Conservation (phyloP, 2,113 vertebrate species). For the Taxidea taxus region DNA sequence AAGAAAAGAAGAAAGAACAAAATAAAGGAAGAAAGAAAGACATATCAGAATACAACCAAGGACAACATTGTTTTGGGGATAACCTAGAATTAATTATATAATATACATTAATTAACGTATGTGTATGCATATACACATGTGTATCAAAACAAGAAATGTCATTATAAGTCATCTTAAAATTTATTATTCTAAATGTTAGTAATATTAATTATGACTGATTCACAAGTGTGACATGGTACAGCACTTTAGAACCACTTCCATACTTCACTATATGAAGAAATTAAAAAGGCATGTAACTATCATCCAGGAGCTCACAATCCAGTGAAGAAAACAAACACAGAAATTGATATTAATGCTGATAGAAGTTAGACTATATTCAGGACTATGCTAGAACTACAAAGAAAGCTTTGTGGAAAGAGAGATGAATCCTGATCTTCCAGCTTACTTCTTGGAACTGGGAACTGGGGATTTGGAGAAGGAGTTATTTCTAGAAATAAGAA, state of each 20-base stretch:
- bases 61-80: background rate
- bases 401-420: background rate
- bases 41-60: background rate
- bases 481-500: background rate
- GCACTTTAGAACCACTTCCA: background rate
- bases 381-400: background rate
- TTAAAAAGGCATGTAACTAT: background rate
- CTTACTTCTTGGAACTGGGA: background rate
- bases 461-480: background rate
- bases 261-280: background rate
- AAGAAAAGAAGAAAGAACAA: background rate
- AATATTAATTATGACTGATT: background rate
- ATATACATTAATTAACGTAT: background rate
- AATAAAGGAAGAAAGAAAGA: background rate
- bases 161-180: background rate
- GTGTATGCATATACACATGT: background rate
- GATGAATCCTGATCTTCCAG: background rate
- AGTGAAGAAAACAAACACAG: background rate
- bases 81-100: background rate
- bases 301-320: background rate
- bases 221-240: background rate
- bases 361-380: background rate
- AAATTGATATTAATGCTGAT: background rate
- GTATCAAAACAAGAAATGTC: background rate
- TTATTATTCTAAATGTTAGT: background rate